Base-by-base conservation (phyloP, 2,797 vertebrate species). In the Sarcoramphus papa region DNA sequence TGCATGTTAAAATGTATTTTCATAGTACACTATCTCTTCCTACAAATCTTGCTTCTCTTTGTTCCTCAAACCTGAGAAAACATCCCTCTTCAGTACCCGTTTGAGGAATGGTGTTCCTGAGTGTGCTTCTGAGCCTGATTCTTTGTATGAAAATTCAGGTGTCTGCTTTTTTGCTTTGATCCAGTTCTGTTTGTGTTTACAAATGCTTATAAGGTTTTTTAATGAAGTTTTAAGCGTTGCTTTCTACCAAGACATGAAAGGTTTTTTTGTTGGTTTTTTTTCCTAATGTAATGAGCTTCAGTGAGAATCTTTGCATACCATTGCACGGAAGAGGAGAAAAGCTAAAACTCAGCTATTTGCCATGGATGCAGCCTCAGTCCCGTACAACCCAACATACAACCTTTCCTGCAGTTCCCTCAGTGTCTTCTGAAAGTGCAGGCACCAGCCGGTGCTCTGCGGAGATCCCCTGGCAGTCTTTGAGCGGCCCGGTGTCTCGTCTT, bases 151-250 rank as follows among this genome's bases (percentile, higher is more conserved):
- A 95, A 92, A 93, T 96, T 40, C 41, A 85, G 65, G 23, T 88
- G 81, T 95, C 92, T 94, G 57, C 79, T 59, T 64, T 68, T 87
- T 62, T 83, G 28, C 50, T 93, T 96, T 95, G 94, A 97, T 95
- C 91, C 51, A 51, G 50, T 65, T 69, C 60, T 86, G 73, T 79
- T 96, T 80, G 77, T 96, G 70, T 93, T 95, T 93, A 95, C 68
- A 87, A 94, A 85, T 85, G 65, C 72, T 94, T 96, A 94, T 95
- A 85, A 70, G 17, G 1, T 21, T 45, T 90, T 89, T 75, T 47
- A 75, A 91, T 88, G 53, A 80, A 14, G 19, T 54, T 94, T 91
- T 69, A 70, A n/a, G 37, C 9, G 0, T 50, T 45, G 54, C 43
- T 93, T 94, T 92, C 57, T 73, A 59, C 41, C 3, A 70, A 70